Base-by-base conservation (phyloP, 2,113 vertebrate species). In the Pseudopodoces humilis region DNA sequence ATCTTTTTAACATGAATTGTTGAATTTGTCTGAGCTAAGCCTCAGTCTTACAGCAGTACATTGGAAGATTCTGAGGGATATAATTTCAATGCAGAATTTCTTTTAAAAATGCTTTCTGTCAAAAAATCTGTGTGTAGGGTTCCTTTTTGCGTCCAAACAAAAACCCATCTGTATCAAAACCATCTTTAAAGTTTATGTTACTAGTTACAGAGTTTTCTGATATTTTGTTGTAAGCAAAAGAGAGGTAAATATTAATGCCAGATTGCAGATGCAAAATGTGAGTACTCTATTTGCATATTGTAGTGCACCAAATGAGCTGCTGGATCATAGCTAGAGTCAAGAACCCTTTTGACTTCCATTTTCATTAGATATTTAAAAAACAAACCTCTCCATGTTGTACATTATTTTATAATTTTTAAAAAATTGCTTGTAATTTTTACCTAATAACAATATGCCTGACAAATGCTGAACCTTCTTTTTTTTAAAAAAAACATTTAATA, bases 241-340 rank as follows among this genome's bases (percentile, higher is more conserved):
- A 18, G n/a, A 59, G 15, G 15, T 76, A 67, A 83, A 30, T 76
- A 35, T 67, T 75, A 71, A 47, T 68, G 12, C 16, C 27, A 64
- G 19, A 47, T 83, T 12, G 47, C 33, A 81, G 44, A 23, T 64
- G 16, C 35, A 79, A 86, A 88, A 37, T 0, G 2, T 6, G 56
- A 65, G 13, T 52, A 24, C 23, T 76, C 5, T 44, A 18, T 86
- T 67, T 76, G 58, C 1, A 1, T 37, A 58, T 49, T 56, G 9
- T 43, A 63, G 5, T 30, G 33, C 8, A 49, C 7, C 8, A 74
- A 39, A 63, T 90, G 9, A 83, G 12, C 37, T 83, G 31, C 7
- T 2, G 1, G 35, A 6, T 14, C 25, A 67, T 18, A 18, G 31
- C 20, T 77, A 43, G 23, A 79, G 11, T 43, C 0, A 0, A 74